A percentile compares a stretch with the other conserved stretches of the same genome.
Evolutionary conservation across 2,888 invertebrate species (phyloP).

Genomic region (Pristionchus maxplancki): DNA sequence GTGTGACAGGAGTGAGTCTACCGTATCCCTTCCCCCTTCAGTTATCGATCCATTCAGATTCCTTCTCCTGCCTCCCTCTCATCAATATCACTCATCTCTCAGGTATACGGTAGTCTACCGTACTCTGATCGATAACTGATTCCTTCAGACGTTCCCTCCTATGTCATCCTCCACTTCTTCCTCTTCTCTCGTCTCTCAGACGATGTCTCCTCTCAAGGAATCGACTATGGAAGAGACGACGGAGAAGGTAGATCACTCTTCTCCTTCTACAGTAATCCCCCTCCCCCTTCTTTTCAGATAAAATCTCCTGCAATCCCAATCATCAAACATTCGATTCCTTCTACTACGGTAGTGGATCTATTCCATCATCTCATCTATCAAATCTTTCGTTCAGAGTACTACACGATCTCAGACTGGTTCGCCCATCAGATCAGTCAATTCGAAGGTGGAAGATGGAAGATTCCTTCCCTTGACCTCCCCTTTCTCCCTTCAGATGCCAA

Average conservation of each 20-base stretch:
- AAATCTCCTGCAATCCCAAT: background rate
- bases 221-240: background rate
- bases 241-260: background rate
- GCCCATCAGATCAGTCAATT: background rate
- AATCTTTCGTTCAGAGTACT: background rate
- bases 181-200: conserved; percentile 29
- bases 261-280: background rate
- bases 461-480: background rate
- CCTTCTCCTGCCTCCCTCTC: background rate
- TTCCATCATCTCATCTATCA: too few species aligned
- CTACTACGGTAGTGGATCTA: background rate
- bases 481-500: background rate
- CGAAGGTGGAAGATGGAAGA: background rate
- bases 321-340: background rate
- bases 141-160: conserved; percentile 9
- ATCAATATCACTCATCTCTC: background rate
- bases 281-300: background rate
- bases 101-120: background rate
- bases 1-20: background rate
- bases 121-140: background rate
- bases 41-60: background rate
- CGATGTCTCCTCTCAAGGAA: conserved; percentile 40
- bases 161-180: background rate
- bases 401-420: background rate
- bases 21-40: background rate